These are phyloP conservation scores for Equus quagga DNA, from an alignment of 2,113 vertebrate species.

Conservation along the genomic window DNA sequence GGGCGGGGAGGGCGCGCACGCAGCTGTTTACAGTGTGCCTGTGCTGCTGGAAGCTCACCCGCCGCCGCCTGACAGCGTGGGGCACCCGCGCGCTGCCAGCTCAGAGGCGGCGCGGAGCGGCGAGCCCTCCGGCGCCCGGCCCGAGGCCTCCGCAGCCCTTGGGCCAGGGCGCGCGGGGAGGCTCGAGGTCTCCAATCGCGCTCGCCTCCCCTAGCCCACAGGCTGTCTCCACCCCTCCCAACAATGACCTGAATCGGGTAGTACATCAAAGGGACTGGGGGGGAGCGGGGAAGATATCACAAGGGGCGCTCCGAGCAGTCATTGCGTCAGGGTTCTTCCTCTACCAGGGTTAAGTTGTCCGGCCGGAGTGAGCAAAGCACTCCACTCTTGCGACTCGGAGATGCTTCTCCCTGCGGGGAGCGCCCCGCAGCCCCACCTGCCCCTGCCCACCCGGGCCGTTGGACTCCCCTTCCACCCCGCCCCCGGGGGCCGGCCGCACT, in stretches of 20 bases:
- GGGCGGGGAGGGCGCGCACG: constrained; percentile 79
- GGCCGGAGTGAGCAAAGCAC: not conserved
- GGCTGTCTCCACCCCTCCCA: constrained; percentile 50
- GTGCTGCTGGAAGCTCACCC: constrained; percentile 84
- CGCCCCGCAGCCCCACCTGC: not conserved
- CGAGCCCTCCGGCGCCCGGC: constrained; percentile 8
- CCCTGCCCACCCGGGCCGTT: not conserved
- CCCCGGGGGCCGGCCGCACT: not conserved
- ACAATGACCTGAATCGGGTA: constrained; percentile 11
- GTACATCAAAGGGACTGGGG: not conserved
- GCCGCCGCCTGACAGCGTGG: constrained; percentile 80
- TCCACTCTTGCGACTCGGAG: not conserved
- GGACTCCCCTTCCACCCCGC: not conserved
- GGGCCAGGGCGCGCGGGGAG: not conserved
- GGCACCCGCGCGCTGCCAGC: constrained; percentile 70
- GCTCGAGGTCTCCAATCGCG: not conserved
- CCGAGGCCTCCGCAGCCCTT: constrained; percentile 12
- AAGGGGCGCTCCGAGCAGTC: not conserved
- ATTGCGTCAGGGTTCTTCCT: not conserved
- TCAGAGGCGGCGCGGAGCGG: constrained; percentile 34
- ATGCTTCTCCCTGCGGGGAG: not conserved
- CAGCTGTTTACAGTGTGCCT: constrained; percentile 86
- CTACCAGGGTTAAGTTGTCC: not conserved
- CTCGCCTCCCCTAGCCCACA: not conserved
- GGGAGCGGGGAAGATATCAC: not conserved